Evolutionary conservation across 1,140 invertebrate genomes (phyloP).

Genomic region (Anoplophora glabripennis): DNA sequence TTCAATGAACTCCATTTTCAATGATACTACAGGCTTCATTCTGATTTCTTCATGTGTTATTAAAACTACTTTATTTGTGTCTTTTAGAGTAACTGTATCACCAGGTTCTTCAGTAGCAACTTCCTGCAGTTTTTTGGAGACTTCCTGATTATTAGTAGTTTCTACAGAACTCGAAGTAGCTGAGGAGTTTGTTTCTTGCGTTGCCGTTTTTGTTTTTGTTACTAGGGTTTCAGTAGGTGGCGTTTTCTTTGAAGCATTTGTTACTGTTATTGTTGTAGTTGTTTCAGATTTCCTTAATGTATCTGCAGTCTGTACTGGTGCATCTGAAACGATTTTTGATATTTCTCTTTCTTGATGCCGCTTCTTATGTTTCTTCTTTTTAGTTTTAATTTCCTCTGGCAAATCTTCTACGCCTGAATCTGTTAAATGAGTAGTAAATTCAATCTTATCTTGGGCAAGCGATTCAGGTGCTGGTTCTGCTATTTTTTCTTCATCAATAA

Average conservation of each 20-base stretch:
- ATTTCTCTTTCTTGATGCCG: slow-evolving; percentile 1
- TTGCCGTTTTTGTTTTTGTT: neutral
- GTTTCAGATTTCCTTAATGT: neutral
- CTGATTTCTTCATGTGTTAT: slow-evolving; percentile 67
- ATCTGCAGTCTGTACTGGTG: neutral
- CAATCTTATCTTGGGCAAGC: too few species aligned
- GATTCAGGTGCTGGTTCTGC: neutral
- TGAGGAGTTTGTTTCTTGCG: neutral
- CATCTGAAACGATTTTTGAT: neutral
- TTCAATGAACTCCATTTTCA: slow-evolving; percentile 56
- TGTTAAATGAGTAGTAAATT: too few species aligned
- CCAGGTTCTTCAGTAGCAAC: slow-evolving; percentile 9
- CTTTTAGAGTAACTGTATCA: slow-evolving; percentile 9
- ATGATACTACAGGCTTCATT: slow-evolving; percentile 60
- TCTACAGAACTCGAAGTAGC: neutral
- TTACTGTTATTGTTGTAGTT: neutral
- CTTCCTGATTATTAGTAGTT: neutral
- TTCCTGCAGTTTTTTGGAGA: neutral
- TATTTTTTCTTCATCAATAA: neutral
- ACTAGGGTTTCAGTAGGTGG: neutral
- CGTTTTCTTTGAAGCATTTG: neutral
- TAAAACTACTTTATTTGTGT: slow-evolving; percentile 60
- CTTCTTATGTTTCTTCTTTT: slow-evolving; percentile 16
- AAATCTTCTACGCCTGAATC: too few species aligned
- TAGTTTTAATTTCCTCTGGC: slow-evolving; percentile 4